phyloP scores from a whole-genome alignment of 2,113 vertebrate genomes.

The Cyanocitta stelleri region DNA sequence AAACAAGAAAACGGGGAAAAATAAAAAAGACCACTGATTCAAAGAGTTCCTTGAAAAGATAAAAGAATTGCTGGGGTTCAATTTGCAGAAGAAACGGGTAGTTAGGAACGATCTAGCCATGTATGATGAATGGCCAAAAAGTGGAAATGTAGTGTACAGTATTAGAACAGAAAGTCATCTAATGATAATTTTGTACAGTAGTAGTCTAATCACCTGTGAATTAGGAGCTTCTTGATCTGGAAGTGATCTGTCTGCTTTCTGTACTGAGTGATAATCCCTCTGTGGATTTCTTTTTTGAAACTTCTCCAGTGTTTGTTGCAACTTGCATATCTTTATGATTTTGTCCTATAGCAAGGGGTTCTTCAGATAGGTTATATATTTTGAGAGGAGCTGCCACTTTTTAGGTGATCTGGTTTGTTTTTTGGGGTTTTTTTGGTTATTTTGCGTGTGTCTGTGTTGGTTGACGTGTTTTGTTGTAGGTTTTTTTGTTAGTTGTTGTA shows the following conservation, averaged over 20 bases:
- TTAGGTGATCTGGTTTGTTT: background rate
- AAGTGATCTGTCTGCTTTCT: background rate
- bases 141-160: background rate
- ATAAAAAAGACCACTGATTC: background rate
- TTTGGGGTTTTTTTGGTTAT: background rate
- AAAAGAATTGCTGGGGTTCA: background rate
- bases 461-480: background rate
- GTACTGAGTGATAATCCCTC: background rate
- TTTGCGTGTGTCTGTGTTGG: background rate
- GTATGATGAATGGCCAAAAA: background rate
- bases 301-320: background rate
- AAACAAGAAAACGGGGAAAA: background rate
- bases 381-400: background rate
- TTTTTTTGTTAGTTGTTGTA: background rate
- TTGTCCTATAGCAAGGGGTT: background rate
- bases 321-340: background rate
- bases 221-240: background rate
- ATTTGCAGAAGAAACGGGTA: background rate
- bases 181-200: background rate
- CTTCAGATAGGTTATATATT: background rate
- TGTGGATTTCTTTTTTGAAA: background rate
- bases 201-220: background rate
- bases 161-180: background rate
- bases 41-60: background rate
- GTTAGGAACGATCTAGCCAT: background rate